A percentile compares a stretch with the other conserved stretches of the same genome.
Evolutionary conservation across 2,888 invertebrate genomes (phyloP).

Genomic region (Cyclophora albipunctata): DNA sequence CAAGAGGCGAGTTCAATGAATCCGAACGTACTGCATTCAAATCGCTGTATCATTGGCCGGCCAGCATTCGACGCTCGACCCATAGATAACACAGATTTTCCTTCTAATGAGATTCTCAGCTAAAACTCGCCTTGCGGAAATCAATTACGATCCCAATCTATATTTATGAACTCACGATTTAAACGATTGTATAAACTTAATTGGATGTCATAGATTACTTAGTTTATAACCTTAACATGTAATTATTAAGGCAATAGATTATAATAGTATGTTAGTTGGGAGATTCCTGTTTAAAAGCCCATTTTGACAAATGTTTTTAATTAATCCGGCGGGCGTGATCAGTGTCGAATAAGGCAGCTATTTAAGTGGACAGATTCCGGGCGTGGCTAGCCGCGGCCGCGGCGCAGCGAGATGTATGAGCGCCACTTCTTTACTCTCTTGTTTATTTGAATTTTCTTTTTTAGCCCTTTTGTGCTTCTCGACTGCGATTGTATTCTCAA

Average conservation of each 20-base stretch:
- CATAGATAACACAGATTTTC: conserved; percentile 31
- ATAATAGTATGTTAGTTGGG: conserved; percentile 30
- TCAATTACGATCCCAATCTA: conserved; percentile 44
- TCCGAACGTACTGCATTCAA: conserved; percentile 50
- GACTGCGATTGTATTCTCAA: conserved; percentile 24
- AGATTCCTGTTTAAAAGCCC: conserved; percentile 46
- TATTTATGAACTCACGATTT: conserved; percentile 40
- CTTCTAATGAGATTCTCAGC: conserved; percentile 34
- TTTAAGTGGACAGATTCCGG: conserved; percentile 56
- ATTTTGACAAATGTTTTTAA: conserved; percentile 65
- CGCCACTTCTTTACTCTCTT: conserved; percentile 36
- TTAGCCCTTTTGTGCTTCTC: conserved; percentile 22
- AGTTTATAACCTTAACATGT: conserved; percentile 47
- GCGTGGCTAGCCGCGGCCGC: conserved; percentile 42
- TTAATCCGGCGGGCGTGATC: conserved; percentile 61
- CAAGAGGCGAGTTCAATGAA: conserved; percentile 69
- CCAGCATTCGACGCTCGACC: conserved; percentile 33
- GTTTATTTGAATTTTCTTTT: conserved; percentile 32
- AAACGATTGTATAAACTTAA: conserved; percentile 48
- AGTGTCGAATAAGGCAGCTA: conserved; percentile 47
- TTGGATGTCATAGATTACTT: conserved; percentile 50
- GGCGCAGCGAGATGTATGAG: conserved; percentile 33
- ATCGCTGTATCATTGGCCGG: conserved; percentile 45
- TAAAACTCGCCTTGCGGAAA: conserved; percentile 39
- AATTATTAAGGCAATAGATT: conserved; percentile 46